Evolutionary conservation across 2,113 vertebrate species (phyloP).

Genomic region (Irena cyanogastra): DNA sequence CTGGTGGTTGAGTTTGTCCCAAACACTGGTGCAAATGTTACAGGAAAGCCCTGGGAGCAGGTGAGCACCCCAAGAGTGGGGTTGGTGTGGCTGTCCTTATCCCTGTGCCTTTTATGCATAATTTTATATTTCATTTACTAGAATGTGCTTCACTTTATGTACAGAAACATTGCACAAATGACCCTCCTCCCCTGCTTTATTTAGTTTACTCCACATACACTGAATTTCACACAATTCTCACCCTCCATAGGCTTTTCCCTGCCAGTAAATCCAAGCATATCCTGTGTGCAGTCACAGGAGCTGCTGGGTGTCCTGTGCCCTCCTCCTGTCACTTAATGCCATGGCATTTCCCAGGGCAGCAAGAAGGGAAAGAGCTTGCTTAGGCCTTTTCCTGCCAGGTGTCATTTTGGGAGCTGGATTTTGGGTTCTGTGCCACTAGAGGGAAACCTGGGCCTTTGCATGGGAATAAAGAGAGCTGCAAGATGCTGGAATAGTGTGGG

Average conservation of each 20-base stretch:
- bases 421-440: constrained; percentile 60
- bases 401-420: constrained; percentile 19
- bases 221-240: background rate
- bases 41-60: background rate
- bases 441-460: constrained; percentile 57
- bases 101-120: background rate
- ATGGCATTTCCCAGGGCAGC: background rate
- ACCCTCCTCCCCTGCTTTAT: background rate
- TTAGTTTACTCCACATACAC: background rate
- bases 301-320: background rate
- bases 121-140: background rate
- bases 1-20: background rate
- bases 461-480: background rate
- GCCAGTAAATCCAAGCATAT: background rate
- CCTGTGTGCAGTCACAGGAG: background rate
- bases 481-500: background rate
- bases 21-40: background rate
- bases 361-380: background rate
- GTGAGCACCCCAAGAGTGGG: accelerated
- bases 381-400: background rate
- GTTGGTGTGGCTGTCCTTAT: no score
- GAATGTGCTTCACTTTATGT: background rate
- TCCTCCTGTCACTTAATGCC: background rate
- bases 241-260: background rate
- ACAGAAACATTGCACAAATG: background rate